Evolutionary conservation across 2,797 vertebrate genomes (phyloP), one percentile per base, ranked within the genome.

Genomic region (Aotus griseimembra): DNA sequence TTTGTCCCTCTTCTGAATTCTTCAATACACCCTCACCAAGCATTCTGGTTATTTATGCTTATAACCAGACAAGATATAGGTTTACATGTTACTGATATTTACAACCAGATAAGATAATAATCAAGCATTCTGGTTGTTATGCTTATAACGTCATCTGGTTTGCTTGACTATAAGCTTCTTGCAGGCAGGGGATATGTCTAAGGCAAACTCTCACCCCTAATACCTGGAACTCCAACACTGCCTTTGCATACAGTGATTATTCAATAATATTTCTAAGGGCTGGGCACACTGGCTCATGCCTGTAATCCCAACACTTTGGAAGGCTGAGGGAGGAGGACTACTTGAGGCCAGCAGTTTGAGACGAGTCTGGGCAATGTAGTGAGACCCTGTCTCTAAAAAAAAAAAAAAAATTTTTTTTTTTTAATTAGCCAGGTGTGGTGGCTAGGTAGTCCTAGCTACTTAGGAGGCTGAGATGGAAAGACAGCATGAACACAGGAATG

Each of bases 1-100:
- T 52, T 77, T 64, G 41, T 79, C 46, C 33, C 24, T 82, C 92
- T 93, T 94, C 30, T 85, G 19, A 92, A 90, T 72, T 96, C 58
- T 76, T 84, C 72, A 85, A 48, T 7, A 73, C 2, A 30, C 44
- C 57, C 13, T 39, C 15, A n/a, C 20, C 81, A 87, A 75, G 44
- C 67, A 82, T 55, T 67, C 22, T 55, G 36, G 14, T 30, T 95
- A 57, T n/a, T 70, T 89, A 39, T 6, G 5, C 41, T 86, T 82
- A 76, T 28, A 55, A 55, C 52, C 52, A 55, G 52, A 55, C 52
- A 55, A 55, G 52, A 55, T 55, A 55, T 3, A 55, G 20, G 52
- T 55, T 22, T 55, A 55, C 20, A 55, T 22, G 52, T 55, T 55
- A 55, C 20, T 55, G 52, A 55, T 55, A 20, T 55, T 55, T 55